Conservation (phyloP, 2,888 invertebrate genomes). For the Heteromurus nitidus region DNA sequence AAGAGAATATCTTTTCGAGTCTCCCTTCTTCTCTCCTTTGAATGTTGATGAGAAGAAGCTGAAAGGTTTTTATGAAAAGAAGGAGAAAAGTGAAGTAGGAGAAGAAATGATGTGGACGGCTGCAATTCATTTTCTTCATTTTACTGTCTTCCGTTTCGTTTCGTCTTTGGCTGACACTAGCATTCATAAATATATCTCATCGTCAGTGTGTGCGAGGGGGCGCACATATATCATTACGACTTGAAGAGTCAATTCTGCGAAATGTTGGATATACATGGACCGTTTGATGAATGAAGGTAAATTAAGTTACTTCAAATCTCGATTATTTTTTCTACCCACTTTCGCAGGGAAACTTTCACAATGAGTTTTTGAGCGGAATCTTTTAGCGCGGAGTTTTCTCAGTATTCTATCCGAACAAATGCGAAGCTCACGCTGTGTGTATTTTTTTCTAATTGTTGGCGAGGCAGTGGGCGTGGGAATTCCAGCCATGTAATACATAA, state of each 20-base stretch:
- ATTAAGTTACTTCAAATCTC: background rate
- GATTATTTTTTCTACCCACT: background rate
- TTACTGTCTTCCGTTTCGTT: slow-evolving; percentile 41
- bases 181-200: background rate
- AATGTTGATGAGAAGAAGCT: slow-evolving; percentile 19
- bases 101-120: slow-evolving; percentile 35
- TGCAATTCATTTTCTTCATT: slow-evolving; percentile 23
- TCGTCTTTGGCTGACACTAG: slow-evolving; percentile 13
- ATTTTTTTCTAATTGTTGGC: background rate
- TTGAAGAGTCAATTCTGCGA: no score
- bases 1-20: background rate
- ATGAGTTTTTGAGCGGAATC: no score
- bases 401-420: background rate
- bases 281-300: no score
- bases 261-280: no score
- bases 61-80: slow-evolving; percentile 16
- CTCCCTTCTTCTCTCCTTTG: slow-evolving; percentile 3
- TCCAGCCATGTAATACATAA: background rate
- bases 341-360: no score
- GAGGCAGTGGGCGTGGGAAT: background rate
- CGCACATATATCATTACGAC: no score
- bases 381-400: no score
- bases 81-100: slow-evolving; percentile 27
- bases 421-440: background rate
- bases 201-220: background rate